Evolutionary conservation across 1,140 invertebrate genomes (phyloP), one percentile per base, ranked within the genome.

Genomic region (Musca domestica): DNA sequence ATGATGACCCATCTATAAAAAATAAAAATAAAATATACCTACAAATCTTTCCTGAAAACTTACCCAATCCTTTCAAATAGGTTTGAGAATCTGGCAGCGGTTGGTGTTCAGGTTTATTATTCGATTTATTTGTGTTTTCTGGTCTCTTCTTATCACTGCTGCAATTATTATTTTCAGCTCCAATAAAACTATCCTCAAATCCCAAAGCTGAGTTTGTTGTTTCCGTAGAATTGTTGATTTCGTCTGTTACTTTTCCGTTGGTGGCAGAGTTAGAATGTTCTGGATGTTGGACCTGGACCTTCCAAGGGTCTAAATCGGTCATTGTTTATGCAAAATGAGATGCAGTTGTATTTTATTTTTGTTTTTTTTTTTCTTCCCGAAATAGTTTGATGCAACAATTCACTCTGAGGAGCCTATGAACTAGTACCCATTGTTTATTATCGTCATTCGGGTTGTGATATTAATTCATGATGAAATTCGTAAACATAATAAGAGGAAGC

Each of bases 171-270:
- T 30, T 48, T 20, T 20, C 46, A 17, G 6, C 1, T 69, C 67
- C 67, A 66, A 47, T 74, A 69, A 85, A 85, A 77, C 85, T 83
- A 70, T 85, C 84, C 73, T 85, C 84, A 56, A 85, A 85, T 51
- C 69, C 67, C 27, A 70, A 51, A 49, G 64, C 25, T 30, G 48
- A 10, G 17, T 25, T n/a, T 41, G 58, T 19, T 27, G 49, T n/a
- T 34, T 56, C 19, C 2, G 9, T 4, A 17, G 15, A n/a, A 30
- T 47, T 17, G 61, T 25, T 65, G 10, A 12, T 65, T 17, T 3
- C 19, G 52, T 22, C 20, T 14, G 10, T 23, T 51, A 34, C 61
- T 30, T 64, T 65, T 17, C 48, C 63, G 10, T 47, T 64, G 56
- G 48, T 47, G 27, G n/a, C n/a, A n/a, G n/a, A n/a, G n/a, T 63